phyloP scores from a whole-genome alignment of 2,888 invertebrate species.

The Ochlodes sylvanus region DNA sequence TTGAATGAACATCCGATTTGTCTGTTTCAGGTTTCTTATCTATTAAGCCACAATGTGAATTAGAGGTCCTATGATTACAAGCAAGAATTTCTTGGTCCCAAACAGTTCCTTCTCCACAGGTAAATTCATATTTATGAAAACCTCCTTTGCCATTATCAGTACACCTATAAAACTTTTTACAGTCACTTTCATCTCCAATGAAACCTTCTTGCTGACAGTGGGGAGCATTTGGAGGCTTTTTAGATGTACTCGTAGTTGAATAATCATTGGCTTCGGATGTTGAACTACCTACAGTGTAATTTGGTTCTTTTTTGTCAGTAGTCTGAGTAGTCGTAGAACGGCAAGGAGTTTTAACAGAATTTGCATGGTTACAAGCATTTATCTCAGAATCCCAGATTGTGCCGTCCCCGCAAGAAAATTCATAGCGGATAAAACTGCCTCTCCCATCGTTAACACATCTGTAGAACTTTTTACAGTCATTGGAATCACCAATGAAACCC shows the following conservation, averaged over 20 bases:
- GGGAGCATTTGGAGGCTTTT: conserved; percentile 14
- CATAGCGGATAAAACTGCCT: conserved; percentile 77
- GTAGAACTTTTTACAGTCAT: conserved; percentile 88
- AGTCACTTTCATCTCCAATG: conserved; percentile 87
- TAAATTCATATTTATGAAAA: conserved; percentile 88
- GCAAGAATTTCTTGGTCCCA: conserved; percentile 89
- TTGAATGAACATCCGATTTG: conserved; percentile 9
- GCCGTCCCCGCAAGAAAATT: conserved; percentile 85
- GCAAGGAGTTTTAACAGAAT: conserved; percentile 63
- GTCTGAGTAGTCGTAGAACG: conserved; percentile 17
- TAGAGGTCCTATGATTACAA: conserved; percentile 85
- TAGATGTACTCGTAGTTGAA: conserved; percentile 11
- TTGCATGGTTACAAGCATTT: conserved; percentile 84
- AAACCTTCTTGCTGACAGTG: conserved; percentile 87
- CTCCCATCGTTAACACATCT: conserved; percentile 86
- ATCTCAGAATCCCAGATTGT: conserved; percentile 86
- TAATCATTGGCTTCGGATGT: conserved; percentile 5
- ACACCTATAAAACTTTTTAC: conserved; percentile 91
- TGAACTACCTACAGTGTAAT: conserved; percentile 6
- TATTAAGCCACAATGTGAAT: conserved; percentile 3
- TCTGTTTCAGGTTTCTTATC: conserved; percentile 2
- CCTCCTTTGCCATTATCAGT: conserved; percentile 86
- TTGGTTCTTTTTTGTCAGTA: conserved; percentile 1
- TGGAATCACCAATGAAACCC: conserved; percentile 33
- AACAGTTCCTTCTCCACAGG: conserved; percentile 90